Conservation (phyloP, 2,113 vertebrate genomes). For the Aspidoscelis tigris region DNA sequence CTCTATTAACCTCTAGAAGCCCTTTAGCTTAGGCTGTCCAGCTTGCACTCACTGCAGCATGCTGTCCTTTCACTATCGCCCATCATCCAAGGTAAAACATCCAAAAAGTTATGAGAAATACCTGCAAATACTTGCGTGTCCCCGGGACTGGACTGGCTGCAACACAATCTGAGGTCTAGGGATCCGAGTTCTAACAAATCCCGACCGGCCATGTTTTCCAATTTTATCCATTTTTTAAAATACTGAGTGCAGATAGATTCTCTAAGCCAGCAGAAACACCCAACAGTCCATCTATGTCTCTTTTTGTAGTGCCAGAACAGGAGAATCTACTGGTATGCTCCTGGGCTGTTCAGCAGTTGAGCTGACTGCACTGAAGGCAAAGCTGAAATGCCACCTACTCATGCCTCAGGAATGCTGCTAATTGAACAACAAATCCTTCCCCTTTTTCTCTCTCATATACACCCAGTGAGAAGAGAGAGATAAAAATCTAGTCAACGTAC, state of each 20-base stretch:
- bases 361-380: constrained; percentile 12
- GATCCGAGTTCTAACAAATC: constrained; percentile 10
- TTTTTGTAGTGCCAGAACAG: background rate
- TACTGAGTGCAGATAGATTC: rapidly evolving
- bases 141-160: background rate
- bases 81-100: rapidly evolving
- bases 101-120: constrained; percentile 38
- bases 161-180: constrained; percentile 42
- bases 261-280: rapidly evolving
- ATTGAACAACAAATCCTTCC: background rate
- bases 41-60: background rate
- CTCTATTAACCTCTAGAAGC: rapidly evolving
- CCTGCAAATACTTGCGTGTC: constrained; percentile 67
- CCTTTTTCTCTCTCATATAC: constrained; percentile 18
- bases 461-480: rapidly evolving
- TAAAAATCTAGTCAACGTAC: background rate
- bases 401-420: constrained; percentile 8
- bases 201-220: background rate
- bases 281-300: background rate
- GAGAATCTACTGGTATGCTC: background rate
- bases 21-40: rapidly evolving
- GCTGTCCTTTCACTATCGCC: background rate
- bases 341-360: constrained; percentile 11
- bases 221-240: constrained; percentile 40
- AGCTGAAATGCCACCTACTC: background rate